phyloP scores from a whole-genome alignment of 2,888 invertebrate genomes.

The Crematogaster levior region DNA sequence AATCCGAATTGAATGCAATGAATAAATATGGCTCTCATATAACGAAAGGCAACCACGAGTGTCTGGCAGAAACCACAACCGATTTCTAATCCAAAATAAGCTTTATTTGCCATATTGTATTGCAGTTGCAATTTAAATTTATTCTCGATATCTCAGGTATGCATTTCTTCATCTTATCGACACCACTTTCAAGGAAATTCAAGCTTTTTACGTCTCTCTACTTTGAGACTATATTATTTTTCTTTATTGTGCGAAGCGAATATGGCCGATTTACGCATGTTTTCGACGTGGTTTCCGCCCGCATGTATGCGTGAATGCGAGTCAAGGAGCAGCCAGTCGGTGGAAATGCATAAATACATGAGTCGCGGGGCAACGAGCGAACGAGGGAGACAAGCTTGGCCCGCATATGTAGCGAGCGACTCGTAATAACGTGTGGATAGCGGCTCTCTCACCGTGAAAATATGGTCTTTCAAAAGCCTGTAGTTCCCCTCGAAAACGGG shows the following conservation, averaged over 20 bases:
- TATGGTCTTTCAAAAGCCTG: conserved; percentile 77
- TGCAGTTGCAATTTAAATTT: conserved; percentile 16
- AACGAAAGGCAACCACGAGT: conserved; percentile 74
- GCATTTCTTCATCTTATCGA: background rate
- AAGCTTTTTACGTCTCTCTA: background rate
- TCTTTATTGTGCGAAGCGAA: conserved; percentile 24
- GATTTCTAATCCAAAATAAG: conserved; percentile 23
- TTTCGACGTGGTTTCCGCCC: conserved; percentile 7
- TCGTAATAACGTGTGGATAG: conserved; percentile 81
- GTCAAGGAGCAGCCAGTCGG: conserved; percentile 67
- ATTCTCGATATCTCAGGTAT: background rate
- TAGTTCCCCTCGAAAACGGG: conserved; percentile 63
- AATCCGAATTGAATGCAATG: conserved; percentile 85
- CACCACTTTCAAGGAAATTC: background rate
- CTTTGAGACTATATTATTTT: conserved; percentile 5
- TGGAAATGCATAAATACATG: conserved; percentile 85
- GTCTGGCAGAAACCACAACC: background rate
- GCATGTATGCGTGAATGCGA: conserved; percentile 52
- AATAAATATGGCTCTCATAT: conserved; percentile 84
- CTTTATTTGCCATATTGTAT: background rate
- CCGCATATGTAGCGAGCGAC: conserved; percentile 78
- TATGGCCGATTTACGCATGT: conserved; percentile 38
- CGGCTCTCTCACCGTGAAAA: conserved; percentile 74
- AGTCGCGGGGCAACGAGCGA: conserved; percentile 76
- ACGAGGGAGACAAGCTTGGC: conserved; percentile 77